phyloP scores from a whole-genome alignment of 2,888 invertebrate species.

The Terebella lapidaria region DNA sequence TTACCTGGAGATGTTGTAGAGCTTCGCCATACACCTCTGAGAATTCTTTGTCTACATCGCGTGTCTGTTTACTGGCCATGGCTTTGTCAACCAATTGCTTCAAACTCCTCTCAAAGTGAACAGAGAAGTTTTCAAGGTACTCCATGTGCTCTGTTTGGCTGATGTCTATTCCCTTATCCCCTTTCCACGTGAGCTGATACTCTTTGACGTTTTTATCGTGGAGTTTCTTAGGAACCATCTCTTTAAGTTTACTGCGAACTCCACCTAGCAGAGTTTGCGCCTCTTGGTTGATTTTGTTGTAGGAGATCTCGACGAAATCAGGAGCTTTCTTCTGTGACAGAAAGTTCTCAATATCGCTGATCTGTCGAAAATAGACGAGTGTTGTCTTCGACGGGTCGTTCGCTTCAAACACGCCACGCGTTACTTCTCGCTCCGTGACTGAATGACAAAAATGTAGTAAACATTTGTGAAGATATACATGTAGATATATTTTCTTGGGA shows the following conservation, averaged over 20 bases:
- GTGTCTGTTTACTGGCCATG: constrained; percentile 9
- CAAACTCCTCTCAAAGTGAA: constrained; percentile 16
- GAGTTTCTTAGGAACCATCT: neutral
- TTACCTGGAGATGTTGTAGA: constrained; percentile 27
- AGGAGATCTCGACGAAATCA: neutral
- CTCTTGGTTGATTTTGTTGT: neutral
- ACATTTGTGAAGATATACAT: too few relatives aligned
- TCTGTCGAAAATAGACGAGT: neutral
- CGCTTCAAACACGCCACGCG: neutral
- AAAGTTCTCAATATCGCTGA: neutral
- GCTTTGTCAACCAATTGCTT: constrained; percentile 19
- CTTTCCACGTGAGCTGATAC: neutral
- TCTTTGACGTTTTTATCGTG: neutral
- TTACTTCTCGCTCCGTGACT: neutral
- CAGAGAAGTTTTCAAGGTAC: neutral
- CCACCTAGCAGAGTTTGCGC: neutral
- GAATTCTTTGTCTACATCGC: neutral
- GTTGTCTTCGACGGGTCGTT: neutral
- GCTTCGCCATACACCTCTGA: constrained; percentile 14
- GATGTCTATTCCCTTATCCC: neutral
- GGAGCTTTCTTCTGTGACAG: neutral
- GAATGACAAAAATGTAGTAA: neutral
- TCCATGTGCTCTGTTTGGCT: neutral
- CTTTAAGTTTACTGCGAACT: neutral
- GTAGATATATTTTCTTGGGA: too few relatives aligned